Base-by-base conservation (phyloP, 2,888 invertebrate genomes). In the Cataglyphis rosenhaueri region DNA sequence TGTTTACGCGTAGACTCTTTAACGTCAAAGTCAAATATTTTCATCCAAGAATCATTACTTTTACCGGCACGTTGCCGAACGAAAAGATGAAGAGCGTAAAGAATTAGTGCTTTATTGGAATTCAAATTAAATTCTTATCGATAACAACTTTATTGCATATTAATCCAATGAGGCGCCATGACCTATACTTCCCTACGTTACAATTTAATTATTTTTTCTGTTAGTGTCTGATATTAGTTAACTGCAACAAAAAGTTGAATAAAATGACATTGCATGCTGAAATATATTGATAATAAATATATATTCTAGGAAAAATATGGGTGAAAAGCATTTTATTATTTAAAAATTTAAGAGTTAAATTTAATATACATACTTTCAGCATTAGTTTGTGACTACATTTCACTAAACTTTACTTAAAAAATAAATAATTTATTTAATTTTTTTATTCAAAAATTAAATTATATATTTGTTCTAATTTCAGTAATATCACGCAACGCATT, bases 21-120 rank as follows among this genome's bases (percentile, higher is more conserved):
- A 59, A 68, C 44, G 25, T 59, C 8, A 2, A 59, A 70, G 25
- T 44, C 48, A 48, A 79, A 79, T 70, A 61, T 79, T 70, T 79
- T 59, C 44, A 32, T 70, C 59, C 8, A n/a, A 32, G 18, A 48
- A n/a, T 32, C 29, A 70, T 61, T 78, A 59, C 57, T 57, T 68
- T 29, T 57, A n/a, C 6, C 38, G 59, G 32, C 12, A 15, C 8
- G 21, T 9, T 15, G 8, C 1, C 9, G 48, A 73, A 75, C 41
- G 18, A 76, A 32, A 75, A 55, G 9, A 8, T 10, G 9, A 3
- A 59, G 6, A 59, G 3, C 68, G 41, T 38, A 35, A 38, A 12
- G 15, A 59, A 79, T 59, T 79, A 71, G n/a, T 35, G 6, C 18
- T 57, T 38, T 55, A 64, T 35, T 57, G 10, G 41, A 66, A 21